Evolutionary conservation across 2,113 vertebrate genomes (phyloP), one percentile per base, ranked within the genome.

Genomic region (Syngnathus scovelli): DNA sequence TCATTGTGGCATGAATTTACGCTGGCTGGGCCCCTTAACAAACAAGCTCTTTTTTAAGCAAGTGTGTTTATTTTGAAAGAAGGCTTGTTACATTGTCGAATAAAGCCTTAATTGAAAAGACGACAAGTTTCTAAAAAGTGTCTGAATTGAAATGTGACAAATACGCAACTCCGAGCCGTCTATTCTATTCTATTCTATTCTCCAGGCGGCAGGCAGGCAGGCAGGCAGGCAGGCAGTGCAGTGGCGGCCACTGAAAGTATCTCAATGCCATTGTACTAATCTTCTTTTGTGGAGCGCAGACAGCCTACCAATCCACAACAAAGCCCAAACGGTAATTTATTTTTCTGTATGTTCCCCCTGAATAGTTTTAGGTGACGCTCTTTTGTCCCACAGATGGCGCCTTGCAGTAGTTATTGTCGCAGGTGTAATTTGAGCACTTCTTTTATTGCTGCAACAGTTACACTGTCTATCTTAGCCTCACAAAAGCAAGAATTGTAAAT

Each of bases 371-470:
- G 83, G 81, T 85, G 80, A 77, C 78, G 73, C 60, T 79, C 79
- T 52, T 83, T 87, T 88, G 83, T 87, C 68, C 78, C 1, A 10
- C 74, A 65, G 83, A 77, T 78, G 83, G 78, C 76, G 52, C 79
- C 71, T 82, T 64, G 75, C 74, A 66, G 72, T 71, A 75, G 82
- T 82, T 81, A 86, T 84, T 87, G 84, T 79, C 78, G 62, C 84
- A 85, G 84, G 84, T 86, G 87, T 86, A 87, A 89, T 87, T 87
- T 85, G 85, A 89, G 84, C 78, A 78, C 82, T 65, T 80, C 77
- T 87, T 89, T 89, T 85, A 75, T 80, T 76, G 77, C 77, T 85
- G 85, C 81, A 84, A 86, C 85, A 87, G 84, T 87, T 85, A 79
- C 74, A 16, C 83, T 75, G 74, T 72, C 71, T 64, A 16, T 65